Evolutionary conservation across 2,113 vertebrate species (phyloP), one percentile per base, ranked within the genome.

Genomic region (Onychostoma macrolepis): DNA sequence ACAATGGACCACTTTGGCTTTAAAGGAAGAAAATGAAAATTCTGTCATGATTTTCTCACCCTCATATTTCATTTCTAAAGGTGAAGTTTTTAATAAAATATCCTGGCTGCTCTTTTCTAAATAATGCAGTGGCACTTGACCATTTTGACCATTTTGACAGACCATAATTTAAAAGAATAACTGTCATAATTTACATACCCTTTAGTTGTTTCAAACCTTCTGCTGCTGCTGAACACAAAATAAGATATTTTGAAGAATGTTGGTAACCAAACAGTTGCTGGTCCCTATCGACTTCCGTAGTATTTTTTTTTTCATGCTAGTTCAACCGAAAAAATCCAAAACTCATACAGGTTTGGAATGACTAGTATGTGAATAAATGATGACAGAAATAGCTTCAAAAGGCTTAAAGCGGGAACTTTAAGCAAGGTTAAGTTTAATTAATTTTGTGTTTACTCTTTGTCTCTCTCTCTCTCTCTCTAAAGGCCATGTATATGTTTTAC

Each of bases 401-500:
- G 33, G 69, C 4, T 72, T 41, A 24, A 38, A 41, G 33, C 11
- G 19, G 9, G 21, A 72, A 33, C 21, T 58, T n/a, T 24, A n/a
- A 24, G 12, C 43, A 13, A 48, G 53, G 53, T 9, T 24, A 58
- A 58, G 6, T 76, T 33, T 53, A 24, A 24, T 13, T 80, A 67
- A n/a, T n/a, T 86, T n/a, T 88, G 11, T 83, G 2, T 50, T 36
- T 10, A 19, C 11, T 48, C 86, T 89, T 80, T 45, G 10, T 43
- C 41, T 43, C 41, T 17, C 41, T 93, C 28, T 89, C 8, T 71
- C 61, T 90, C 75, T 58, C n/a, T 58, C 15, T 94, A 28, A 92
- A 99, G 98, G 96, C 97, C 0, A 96, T 99, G 93, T 99, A 99
- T 91, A 99, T 99, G 98, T 99, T 99, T 92, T 99, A 97, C 0